Base-by-base conservation (phyloP, 2,113 vertebrate genomes). In the Merops nubicus region DNA sequence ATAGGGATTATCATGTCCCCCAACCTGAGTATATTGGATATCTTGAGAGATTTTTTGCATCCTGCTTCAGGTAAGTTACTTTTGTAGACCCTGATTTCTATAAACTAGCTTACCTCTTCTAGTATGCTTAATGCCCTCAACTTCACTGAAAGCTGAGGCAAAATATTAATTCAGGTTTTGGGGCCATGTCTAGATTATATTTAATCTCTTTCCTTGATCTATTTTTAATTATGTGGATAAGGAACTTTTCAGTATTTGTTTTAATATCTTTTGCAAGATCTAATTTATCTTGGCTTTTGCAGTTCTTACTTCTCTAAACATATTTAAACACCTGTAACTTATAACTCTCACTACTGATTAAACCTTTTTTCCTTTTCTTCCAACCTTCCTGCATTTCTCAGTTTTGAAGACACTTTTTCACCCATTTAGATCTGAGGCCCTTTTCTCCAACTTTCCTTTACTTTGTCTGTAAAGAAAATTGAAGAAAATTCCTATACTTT, bases 191-290 rank as follows among this genome's bases (percentile, higher is more conserved):
- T 88, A 88, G 59, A 91, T 85, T 77, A 51, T 47, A 84, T 88
- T 95, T 92, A 93, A 89, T 84, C 50, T 84, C 31, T 91, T 84
- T 59, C 60, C 64, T 96, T 94, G 72, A 93, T 95, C 72, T 95
- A 77, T 95, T 93, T 97, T 93, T 97, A 95, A 95, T 95, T 91
- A 92, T 74, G 47, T 95, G 79, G 34, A 59, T 86, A 95, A 81
- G 76, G 67, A 92, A 95, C 59, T 88, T 91, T 81, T 88, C 68
- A 70, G 75, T 95, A 93, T 95, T 92, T 95, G 83, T 91, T 91
- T 95, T 95, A 95, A 93, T 89, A 92, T 93, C 51, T 25, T 95
- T 77, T 86, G 33, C 73, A 96, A 91, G 54, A 74, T 91, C 89
- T 89, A 92, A 93, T 97, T 92, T 95, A 77, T 89, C 86, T 91